Conservation (phyloP, 2,113 vertebrate genomes). For the Sinocyclocheilus maitianheensis region DNA sequence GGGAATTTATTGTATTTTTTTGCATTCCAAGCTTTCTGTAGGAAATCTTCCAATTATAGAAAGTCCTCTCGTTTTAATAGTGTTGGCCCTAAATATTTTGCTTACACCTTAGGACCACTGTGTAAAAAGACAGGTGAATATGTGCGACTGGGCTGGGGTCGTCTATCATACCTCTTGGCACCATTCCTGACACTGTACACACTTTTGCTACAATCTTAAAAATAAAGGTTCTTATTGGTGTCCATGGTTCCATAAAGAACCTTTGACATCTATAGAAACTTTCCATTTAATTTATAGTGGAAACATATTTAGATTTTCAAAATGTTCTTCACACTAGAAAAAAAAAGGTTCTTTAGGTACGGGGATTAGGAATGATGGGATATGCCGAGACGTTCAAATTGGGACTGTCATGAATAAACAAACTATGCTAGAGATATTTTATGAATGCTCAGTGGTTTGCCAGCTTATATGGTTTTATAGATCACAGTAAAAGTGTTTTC, state of each 20-base stretch:
- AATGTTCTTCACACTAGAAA: too few relatives aligned
- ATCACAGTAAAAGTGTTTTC: not conserved
- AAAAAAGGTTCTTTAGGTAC: not conserved
- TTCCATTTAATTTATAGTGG: too few relatives aligned
- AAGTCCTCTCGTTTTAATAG: not conserved
- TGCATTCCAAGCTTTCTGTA: not conserved
- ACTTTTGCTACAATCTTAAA: too few relatives aligned
- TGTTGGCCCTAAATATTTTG: not conserved
- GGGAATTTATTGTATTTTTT: not conserved
- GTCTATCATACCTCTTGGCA: not conserved
- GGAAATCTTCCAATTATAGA: not conserved
- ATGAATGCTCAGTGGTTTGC: not conserved
- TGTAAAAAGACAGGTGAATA: not conserved
- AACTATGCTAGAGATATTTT: not conserved
- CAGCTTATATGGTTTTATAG: not conserved
- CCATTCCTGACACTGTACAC: not conserved
- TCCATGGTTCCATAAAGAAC: too few relatives aligned
- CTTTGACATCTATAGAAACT: too few relatives aligned
- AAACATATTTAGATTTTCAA: too few relatives aligned
- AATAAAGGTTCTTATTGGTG: too few relatives aligned
- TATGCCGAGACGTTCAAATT: not conserved
- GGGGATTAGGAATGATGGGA: not conserved
- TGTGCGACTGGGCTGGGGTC: not conserved
- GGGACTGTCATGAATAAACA: not conserved
- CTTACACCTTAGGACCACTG: not conserved